Evolutionary conservation across 2,113 vertebrate genomes (phyloP).

Genomic region (Myiagra hebetior): DNA sequence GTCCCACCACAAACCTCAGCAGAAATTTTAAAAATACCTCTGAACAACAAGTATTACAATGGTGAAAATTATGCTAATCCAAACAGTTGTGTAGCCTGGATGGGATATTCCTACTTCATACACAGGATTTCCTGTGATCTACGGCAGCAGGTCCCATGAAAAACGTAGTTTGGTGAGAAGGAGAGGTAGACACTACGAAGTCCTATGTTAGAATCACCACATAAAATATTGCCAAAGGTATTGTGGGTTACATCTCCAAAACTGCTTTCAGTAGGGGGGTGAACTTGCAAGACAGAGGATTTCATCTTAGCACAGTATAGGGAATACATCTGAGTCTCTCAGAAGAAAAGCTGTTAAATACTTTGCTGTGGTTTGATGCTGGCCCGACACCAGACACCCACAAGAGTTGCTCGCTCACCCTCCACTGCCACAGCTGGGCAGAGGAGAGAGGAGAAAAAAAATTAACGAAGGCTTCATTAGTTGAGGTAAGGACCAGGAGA

Average conservation of each 20-base stretch:
- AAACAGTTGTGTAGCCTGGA: background rate
- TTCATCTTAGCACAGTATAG: background rate
- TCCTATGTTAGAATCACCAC: background rate
- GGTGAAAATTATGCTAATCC: background rate
- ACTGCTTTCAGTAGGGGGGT: background rate
- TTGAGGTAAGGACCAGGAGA: background rate
- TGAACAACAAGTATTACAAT: background rate
- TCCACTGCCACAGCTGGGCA: background rate
- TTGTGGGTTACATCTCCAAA: background rate
- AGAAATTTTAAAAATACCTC: background rate
- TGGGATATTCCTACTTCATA: background rate
- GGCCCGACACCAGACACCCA: background rate
- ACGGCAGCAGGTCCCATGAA: background rate
- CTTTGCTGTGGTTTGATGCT: background rate
- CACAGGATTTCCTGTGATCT: background rate
- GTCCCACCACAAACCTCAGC: background rate
- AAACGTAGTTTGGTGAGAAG: background rate
- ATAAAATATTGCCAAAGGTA: background rate
- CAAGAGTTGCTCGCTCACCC: background rate
- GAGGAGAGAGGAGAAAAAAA: background rate
- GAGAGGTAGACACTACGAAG: background rate
- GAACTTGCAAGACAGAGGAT: background rate
- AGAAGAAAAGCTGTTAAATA: background rate
- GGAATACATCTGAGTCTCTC: background rate
- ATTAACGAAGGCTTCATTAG: background rate